These are phyloP conservation scores for Hypselothyrea guttata DNA, from an alignment of 2,888 invertebrate species.

Conservation along the genomic window DNA sequence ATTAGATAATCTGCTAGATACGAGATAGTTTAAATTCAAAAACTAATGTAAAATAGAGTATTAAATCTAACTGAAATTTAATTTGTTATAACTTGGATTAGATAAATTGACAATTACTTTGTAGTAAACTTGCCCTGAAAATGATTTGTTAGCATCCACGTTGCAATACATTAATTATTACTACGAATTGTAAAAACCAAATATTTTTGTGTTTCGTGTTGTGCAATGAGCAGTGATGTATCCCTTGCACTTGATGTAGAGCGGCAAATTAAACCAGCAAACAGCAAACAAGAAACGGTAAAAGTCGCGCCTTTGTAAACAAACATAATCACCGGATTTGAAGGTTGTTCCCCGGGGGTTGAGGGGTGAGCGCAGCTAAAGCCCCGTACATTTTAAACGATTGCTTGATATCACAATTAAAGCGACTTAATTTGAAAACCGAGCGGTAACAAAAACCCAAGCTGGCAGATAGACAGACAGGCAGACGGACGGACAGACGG, in stretches of 20 bases:
- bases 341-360: conserved; percentile 27
- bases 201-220: not conserved
- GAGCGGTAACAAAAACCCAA: conserved; percentile 46
- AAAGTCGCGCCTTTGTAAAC: conserved; percentile 76
- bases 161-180: too few relatives aligned
- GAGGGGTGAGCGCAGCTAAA: conserved; percentile 32
- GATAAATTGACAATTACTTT: too few relatives aligned
- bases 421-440: conserved; percentile 78
- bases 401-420: conserved; percentile 79
- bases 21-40: too few relatives aligned
- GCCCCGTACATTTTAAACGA: conserved; percentile 63
- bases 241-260: conserved; percentile 36
- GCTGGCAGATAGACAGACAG: conserved; percentile 12
- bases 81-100: too few relatives aligned
- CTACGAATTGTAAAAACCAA: not conserved
- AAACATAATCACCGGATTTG: conserved; percentile 72
- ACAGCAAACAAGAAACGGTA: conserved; percentile 59
- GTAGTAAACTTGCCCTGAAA: too few relatives aligned
- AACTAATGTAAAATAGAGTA: too few relatives aligned
- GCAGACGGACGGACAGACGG: conserved; percentile 18
- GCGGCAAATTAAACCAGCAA: conserved; percentile 46
- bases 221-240: conserved; percentile 27
- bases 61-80: too few relatives aligned
- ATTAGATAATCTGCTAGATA: too few relatives aligned
- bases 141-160: too few relatives aligned